Evolutionary conservation across 1,140 invertebrate species (phyloP).

Genomic region (Globodera rostochiensis): DNA sequence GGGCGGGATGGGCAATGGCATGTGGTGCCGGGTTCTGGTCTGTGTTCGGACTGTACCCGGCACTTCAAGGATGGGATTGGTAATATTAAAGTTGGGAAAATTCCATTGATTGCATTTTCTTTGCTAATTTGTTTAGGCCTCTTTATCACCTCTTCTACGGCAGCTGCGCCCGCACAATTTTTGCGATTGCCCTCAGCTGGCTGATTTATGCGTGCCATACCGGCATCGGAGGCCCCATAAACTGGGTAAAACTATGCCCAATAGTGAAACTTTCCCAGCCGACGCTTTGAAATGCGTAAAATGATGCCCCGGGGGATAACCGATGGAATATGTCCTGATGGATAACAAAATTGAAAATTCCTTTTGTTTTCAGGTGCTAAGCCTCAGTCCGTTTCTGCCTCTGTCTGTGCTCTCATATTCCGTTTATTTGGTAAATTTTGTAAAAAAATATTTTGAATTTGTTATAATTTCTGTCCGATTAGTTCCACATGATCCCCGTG

Average conservation of each 20-base stretch:
- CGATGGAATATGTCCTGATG: no score
- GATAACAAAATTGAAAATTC: no score
- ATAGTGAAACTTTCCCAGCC: not conserved
- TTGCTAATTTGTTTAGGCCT: conserved; percentile 33
- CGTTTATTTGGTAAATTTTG: conserved; percentile 46
- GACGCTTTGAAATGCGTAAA: no score
- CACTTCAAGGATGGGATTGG: conserved; percentile 62
- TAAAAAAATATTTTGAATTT: not conserved
- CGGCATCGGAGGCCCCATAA: conserved; percentile 60
- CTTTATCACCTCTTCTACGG: conserved; percentile 64
- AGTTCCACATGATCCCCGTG: conserved; percentile 64
- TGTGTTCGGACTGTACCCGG: conserved; percentile 61
- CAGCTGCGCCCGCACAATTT: conserved; percentile 54
- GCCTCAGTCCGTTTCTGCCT: conserved; percentile 46
- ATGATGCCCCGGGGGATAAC: no score
- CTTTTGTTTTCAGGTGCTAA: conserved; percentile 3
- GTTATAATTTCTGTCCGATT: not conserved
- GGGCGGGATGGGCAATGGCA: conserved; percentile 49
- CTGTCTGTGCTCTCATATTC: conserved; percentile 60
- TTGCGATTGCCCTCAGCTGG: conserved; percentile 59
- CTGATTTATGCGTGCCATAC: conserved; percentile 65
- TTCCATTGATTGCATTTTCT: conserved; percentile 7
- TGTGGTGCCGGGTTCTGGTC: conserved; percentile 49
- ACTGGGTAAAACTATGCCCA: conserved; percentile 24
- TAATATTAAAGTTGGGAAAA: not conserved